phyloP scores from a whole-genome alignment of 2,113 vertebrate genomes.

The Poeciliopsis occidentalis region DNA sequence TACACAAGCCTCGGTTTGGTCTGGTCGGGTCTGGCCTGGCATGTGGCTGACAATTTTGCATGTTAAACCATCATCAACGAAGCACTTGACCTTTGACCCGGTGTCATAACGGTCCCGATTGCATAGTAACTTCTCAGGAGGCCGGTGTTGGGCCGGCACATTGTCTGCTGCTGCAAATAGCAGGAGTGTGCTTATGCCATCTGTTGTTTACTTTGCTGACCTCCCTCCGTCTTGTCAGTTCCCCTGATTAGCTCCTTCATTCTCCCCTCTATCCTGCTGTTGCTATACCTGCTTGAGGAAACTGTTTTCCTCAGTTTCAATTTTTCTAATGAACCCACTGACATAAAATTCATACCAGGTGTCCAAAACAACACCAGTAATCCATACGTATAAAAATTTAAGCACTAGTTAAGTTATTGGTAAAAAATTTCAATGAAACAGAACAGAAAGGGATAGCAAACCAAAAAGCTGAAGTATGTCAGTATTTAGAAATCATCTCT shows the following conservation, averaged over 20 bases:
- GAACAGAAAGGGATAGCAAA: neutral
- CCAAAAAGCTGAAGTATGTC: neutral
- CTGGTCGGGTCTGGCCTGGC: constrained; percentile 35
- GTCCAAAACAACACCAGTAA: neutral
- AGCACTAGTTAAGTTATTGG: neutral
- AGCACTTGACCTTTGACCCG: constrained; percentile 60
- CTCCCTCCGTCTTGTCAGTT: constrained; percentile 41
- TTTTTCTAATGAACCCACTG: neutral
- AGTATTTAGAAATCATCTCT: neutral
- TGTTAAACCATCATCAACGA: constrained; percentile 47
- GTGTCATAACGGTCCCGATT: constrained; percentile 51
- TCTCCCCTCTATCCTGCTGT: constrained; percentile 9
- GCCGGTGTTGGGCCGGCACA: constrained; percentile 40
- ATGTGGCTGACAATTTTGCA: constrained; percentile 50
- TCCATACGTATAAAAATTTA: neutral
- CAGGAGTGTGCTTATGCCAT: constrained; percentile 69
- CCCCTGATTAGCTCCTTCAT: constrained; percentile 47
- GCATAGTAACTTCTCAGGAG: constrained; percentile 55
- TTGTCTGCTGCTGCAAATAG: constrained; percentile 49
- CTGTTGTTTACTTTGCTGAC: constrained; percentile 73
- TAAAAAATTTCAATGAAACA: neutral
- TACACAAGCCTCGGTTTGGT: constrained; percentile 13
- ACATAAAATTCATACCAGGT: neutral
- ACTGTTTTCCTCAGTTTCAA: neutral
- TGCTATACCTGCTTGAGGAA: constrained; percentile 12